phyloP scores from a whole-genome alignment of 1,140 invertebrate species.

The Zeugodacus cucurbitae region DNA sequence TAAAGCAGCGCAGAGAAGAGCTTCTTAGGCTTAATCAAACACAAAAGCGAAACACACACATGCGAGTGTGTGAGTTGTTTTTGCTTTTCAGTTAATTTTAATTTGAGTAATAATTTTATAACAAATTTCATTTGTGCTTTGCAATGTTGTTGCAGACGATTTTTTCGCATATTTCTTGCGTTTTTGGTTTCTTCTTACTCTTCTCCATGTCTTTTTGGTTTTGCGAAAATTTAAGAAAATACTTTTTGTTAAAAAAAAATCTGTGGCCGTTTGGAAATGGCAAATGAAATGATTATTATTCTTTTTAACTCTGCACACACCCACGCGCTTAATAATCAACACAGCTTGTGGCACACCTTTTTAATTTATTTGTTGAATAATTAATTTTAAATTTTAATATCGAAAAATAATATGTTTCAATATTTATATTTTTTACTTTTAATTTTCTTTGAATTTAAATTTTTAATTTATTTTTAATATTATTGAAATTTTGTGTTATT shows the following conservation, averaged over 20 bases:
- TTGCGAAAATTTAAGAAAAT: slow-evolving; percentile 39
- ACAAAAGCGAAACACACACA: background rate
- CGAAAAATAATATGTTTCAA: no score
- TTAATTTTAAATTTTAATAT: background rate
- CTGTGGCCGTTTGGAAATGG: slow-evolving; percentile 51
- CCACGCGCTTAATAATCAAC: background rate
- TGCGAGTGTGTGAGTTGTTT: background rate
- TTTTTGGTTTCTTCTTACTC: background rate
- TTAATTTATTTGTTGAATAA: no score
- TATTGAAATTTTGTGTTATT: no score
- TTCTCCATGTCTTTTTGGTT: slow-evolving; percentile 37
- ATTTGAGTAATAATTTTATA: background rate
- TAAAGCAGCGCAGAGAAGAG: background rate
- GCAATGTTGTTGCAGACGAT: slow-evolving; percentile 4
- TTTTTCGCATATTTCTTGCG: background rate
- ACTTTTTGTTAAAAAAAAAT: slow-evolving; percentile 45
- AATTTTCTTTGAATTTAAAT: background rate
- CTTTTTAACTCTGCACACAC: slow-evolving; percentile 53
- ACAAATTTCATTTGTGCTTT: slow-evolving; percentile 19
- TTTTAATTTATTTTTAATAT: no score
- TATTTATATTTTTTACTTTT: no score
- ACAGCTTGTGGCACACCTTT: background rate
- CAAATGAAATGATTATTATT: slow-evolving; percentile 51
- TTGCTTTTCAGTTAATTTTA: background rate
- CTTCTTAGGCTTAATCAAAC: background rate